A percentile compares a stretch with the other conserved stretches of the same genome.
These are phyloP conservation scores for Pseudomyrmex sp. DNA, from an alignment of 1,140 invertebrate species.

Conservation along the genomic window DNA sequence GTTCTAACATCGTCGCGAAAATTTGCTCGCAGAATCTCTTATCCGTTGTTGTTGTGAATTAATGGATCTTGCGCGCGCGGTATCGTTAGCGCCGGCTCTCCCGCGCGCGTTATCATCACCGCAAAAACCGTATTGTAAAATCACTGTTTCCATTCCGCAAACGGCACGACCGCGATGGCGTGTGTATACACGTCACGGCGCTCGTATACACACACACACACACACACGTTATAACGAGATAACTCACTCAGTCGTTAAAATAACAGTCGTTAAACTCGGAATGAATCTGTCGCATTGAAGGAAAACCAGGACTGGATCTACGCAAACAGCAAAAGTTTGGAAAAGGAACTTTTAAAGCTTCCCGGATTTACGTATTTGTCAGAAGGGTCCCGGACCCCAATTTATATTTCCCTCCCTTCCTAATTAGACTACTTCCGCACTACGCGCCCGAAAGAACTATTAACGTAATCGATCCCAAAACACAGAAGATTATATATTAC, in stretches of 20 bases:
- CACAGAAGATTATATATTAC: not conserved
- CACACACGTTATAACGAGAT: slow-evolving; percentile 17
- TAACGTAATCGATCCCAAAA: not conserved
- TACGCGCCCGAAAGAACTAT: not conserved
- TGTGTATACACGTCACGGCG: not conserved
- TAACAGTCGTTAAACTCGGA: slow-evolving; percentile 49
- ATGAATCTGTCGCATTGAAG: slow-evolving; percentile 30
- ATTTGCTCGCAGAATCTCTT: slow-evolving; percentile 10
- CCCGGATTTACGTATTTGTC: slow-evolving; percentile 3
- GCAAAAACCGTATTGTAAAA: not conserved
- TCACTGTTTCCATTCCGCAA: slow-evolving; percentile 47
- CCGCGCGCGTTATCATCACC: not conserved
- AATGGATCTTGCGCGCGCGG: slow-evolving; percentile 7
- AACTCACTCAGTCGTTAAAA: not conserved
- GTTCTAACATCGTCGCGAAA: not conserved
- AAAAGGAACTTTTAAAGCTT: not conserved
- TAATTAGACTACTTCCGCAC: not conserved
- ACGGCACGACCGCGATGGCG: not conserved
- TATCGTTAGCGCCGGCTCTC: slow-evolving; percentile 25
- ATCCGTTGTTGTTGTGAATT: slow-evolving; percentile 1
- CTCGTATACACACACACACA: not conserved
- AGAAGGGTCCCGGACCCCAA: not conserved
- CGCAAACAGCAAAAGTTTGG: not conserved
- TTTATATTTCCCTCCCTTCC: not conserved
- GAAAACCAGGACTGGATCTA: not conserved